Conservation (phyloP, 2,797 vertebrate species). For the Apodemus agrarius region DNA sequence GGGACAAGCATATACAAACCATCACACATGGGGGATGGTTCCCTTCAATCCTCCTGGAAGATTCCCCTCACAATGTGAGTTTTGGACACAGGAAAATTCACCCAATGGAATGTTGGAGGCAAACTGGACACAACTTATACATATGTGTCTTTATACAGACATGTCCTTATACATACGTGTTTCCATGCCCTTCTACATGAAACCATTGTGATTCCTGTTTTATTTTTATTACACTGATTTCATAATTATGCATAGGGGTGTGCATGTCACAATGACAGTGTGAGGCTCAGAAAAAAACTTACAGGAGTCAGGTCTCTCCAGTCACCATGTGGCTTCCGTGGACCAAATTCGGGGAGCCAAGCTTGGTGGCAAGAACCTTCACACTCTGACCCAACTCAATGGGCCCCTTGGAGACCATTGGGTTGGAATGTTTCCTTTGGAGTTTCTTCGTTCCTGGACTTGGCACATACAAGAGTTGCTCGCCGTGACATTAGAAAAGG, state of each 20-base stretch:
- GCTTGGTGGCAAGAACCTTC: background rate
- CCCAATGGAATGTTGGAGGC: constrained; percentile 92
- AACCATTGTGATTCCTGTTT: constrained; percentile 91
- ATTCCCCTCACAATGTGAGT: constrained; percentile 91
- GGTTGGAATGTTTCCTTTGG: constrained; percentile 66
- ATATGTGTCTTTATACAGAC: too few relatives aligned
- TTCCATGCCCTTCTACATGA: constrained; percentile 92
- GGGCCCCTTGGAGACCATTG: constrained; percentile 40
- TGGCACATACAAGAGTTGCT: constrained; percentile 73
- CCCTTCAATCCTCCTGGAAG: too few relatives aligned
- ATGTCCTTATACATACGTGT: constrained; percentile 85
- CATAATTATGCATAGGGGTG: background rate
- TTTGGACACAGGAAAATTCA: constrained; percentile 93
- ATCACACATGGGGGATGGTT: too few relatives aligned
- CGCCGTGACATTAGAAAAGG: constrained; percentile 86
- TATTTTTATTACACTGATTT: background rate
- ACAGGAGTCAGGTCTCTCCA: constrained; percentile 76
- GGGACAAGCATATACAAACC: too few relatives aligned
- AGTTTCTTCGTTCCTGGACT: constrained; percentile 74
- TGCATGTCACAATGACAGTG: background rate
- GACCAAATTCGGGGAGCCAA: background rate
- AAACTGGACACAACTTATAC: constrained; percentile 76
- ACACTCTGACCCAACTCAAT: background rate
- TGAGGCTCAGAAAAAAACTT: background rate
- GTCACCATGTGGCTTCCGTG: constrained; percentile 13